A percentile compares a stretch with the other conserved stretches of the same genome.
phyloP scores from a whole-genome alignment of 2,113 vertebrate genomes.

The Melanostigma gelatinosum region DNA sequence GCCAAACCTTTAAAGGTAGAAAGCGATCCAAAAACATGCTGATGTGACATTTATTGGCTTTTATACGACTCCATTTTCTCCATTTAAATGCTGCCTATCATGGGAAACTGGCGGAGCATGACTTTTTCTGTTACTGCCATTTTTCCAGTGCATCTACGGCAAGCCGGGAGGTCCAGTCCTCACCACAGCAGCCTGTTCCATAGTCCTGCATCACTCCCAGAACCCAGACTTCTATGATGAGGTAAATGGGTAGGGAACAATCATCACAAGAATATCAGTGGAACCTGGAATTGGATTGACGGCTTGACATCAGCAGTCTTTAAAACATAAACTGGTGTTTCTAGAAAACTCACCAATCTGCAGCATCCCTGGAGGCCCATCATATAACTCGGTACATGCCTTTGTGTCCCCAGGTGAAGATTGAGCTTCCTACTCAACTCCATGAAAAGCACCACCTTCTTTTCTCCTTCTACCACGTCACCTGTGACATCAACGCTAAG shows the following conservation, averaged over 20 bases:
- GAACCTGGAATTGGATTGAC: neutral
- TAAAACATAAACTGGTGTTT: neutral
- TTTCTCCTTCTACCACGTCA: constrained; percentile 98
- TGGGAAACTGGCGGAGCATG: constrained; percentile 8
- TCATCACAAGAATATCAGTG: neutral
- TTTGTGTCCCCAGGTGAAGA: constrained; percentile 90
- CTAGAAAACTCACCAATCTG: neutral
- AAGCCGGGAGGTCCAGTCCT: constrained; percentile 94
- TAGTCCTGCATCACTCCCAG: constrained; percentile 96
- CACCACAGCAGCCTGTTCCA: constrained; percentile 88
- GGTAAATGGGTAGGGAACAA: constrained; percentile 74
- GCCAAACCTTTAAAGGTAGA: constrained; percentile 92
- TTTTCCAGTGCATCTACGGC: constrained; percentile 92
- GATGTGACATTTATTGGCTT: constrained; percentile 13
- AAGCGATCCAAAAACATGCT: constrained; percentile 13
- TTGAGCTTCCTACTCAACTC: constrained; percentile 96
- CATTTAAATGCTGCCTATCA: neutral
- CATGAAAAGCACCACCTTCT: constrained; percentile 98
- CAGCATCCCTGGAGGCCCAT: neutral
- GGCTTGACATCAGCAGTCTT: neutral
- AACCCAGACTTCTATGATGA: constrained; percentile 98
- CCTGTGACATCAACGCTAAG: constrained; percentile 98
- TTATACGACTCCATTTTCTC: neutral
- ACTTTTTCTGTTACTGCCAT: neutral
- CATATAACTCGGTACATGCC: constrained; percentile 1